A percentile compares a stretch with the other conserved stretches of the same genome.
Evolutionary conservation across 92 coral and sea anemone species (phyloP).

Genomic region (Zoanthus gigantus): DNA sequence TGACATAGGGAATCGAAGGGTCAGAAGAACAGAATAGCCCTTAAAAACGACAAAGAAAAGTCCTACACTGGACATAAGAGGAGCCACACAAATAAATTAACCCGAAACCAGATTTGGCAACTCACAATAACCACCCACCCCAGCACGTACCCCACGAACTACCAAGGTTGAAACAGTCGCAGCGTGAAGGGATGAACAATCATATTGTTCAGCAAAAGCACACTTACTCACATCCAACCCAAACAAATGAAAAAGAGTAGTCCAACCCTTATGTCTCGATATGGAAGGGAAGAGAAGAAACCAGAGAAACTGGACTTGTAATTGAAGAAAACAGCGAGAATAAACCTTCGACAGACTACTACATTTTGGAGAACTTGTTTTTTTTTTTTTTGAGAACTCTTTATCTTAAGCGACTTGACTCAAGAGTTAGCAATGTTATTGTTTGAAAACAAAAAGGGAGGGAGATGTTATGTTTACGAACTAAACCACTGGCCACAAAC

Average conservation of each 20-base stretch:
- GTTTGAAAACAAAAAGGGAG: background rate
- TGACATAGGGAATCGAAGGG: constrained; percentile 35
- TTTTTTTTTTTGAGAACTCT: constrained; percentile 2
- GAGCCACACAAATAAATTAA: constrained; percentile 12
- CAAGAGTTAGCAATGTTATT: background rate
- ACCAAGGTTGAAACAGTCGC: background rate
- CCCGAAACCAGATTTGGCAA: background rate
- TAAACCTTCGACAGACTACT: background rate
- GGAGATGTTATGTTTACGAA: constrained; percentile 7
- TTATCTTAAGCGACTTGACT: background rate
- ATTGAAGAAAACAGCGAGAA: background rate
- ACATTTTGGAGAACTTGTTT: background rate
- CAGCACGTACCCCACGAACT: background rate
- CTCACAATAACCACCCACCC: constrained; percentile 10
- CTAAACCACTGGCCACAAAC: background rate
- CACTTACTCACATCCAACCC: background rate
- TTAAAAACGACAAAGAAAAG: background rate
- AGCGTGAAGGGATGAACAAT: background rate
- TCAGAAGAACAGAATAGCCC: constrained; percentile 35
- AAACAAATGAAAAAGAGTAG: background rate
- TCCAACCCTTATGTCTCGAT: constrained; percentile 1
- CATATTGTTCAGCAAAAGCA: background rate
- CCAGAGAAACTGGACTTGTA: constrained; percentile 2
- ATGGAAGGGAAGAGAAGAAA: background rate
- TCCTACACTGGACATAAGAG: constrained; percentile 5